Percentiles rank a stretch among this genome's conserved stretches.
Conservation (phyloP, 2,797 vertebrate genomes). For the Diglossa cyanea region DNA sequence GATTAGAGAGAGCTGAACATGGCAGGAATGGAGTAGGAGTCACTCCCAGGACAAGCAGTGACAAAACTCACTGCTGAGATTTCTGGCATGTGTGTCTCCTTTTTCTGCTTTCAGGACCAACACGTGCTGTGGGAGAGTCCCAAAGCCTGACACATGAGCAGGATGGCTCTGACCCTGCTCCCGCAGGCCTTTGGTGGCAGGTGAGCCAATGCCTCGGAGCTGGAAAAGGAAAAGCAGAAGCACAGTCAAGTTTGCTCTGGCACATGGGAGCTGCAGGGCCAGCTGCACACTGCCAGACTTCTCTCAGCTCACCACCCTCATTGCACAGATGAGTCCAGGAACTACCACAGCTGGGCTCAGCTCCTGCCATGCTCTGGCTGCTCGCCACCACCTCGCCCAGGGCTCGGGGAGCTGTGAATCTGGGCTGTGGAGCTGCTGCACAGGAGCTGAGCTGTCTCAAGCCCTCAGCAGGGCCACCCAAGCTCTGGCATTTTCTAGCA, state of each 20-base stretch:
- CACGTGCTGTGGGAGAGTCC: neutral
- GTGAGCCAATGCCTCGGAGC: neutral
- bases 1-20: neutral
- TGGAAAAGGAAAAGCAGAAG: neutral
- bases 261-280: neutral
- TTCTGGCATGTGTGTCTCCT: neutral
- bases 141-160: neutral
- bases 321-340: neutral
- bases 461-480: neutral
- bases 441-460: neutral
- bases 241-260: neutral
- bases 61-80: neutral
- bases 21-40: neutral
- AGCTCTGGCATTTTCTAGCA: neutral
- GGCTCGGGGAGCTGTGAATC: neutral
- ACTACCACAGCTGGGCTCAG: neutral
- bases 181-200: neutral
- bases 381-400: rapidly evolving
- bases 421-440: neutral
- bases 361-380: neutral
- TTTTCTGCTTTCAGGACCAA: neutral
- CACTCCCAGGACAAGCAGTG: neutral
- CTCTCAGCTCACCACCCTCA: neutral
- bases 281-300: neutral
- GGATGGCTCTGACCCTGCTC: rapidly evolving